phyloP scores from a whole-genome alignment of 1,140 invertebrate species.

The Aphidius ervi region DNA sequence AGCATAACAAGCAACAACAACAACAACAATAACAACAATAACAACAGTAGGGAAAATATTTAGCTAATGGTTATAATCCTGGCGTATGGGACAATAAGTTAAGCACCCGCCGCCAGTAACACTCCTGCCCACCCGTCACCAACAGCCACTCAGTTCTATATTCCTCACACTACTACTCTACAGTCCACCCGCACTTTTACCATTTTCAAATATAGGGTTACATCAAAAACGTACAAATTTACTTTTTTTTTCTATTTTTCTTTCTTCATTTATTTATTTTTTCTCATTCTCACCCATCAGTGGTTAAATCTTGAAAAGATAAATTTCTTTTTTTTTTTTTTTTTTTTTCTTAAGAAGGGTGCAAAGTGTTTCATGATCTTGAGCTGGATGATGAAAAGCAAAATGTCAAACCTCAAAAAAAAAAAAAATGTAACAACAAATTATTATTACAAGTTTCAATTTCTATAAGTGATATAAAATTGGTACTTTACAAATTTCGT shows the following conservation, averaged over 20 bases:
- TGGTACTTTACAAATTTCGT: no score
- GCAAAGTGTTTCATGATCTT: no score
- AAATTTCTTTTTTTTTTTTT: no score
- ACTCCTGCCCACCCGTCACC: constrained; percentile 39
- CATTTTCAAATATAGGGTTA: constrained; percentile 2
- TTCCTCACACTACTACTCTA: constrained; percentile 10
- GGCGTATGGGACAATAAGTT: constrained; percentile 45
- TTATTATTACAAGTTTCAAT: no score
- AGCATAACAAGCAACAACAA: constrained; percentile 41
- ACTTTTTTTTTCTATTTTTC: neutral
- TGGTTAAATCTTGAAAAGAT: no score
- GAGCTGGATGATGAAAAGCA: no score
- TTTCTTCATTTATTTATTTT: no score
- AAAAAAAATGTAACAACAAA: no score
- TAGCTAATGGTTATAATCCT: constrained; percentile 44
- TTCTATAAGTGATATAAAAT: no score
- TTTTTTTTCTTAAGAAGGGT: no score
- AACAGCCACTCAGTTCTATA: constrained; percentile 30
- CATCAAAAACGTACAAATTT: constrained; percentile 25
- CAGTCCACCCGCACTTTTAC: constrained; percentile 2
- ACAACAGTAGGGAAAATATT: constrained; percentile 40
- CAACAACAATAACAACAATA: constrained; percentile 10
- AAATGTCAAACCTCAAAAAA: no score
- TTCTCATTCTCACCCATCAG: no score
- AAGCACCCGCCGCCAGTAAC: constrained; percentile 44